Conservation (phyloP, 2,888 invertebrate genomes). For the Cactoblastis cactorum region DNA sequence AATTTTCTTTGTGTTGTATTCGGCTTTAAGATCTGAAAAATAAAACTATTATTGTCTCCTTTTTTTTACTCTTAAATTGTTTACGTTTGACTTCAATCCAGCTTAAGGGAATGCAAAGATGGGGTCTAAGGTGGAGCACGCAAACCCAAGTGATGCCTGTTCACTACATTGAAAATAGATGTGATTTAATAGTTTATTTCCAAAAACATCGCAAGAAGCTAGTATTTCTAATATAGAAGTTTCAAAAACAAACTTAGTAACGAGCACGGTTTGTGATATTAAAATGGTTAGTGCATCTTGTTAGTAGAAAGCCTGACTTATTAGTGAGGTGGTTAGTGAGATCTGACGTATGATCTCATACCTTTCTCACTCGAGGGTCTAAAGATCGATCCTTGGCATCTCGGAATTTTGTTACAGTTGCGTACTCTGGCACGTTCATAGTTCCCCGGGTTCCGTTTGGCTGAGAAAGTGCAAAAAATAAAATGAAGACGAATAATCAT, state of each 20-base stretch:
- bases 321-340: constrained; percentile 15
- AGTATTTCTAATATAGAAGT: no score
- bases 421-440: constrained; percentile 48
- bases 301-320: constrained; percentile 16
- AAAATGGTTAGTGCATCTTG: not conserved
- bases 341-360: constrained; percentile 26
- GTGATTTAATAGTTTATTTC: no score
- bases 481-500: constrained; percentile 21
- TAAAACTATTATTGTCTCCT: no score
- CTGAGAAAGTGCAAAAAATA: constrained; percentile 20
- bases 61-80: no score
- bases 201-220: no score
- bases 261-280: not conserved
- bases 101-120: no score
- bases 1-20: no score
- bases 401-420: constrained; percentile 48
- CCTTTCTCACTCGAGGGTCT: constrained; percentile 50
- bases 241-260: not conserved
- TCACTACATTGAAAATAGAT: no score
- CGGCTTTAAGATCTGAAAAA: no score
- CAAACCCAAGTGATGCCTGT: no score
- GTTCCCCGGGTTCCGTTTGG: constrained; percentile 18
- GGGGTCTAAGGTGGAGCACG: no score
- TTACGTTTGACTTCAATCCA: no score
- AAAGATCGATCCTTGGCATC: constrained; percentile 34